Base-by-base conservation (phyloP, 2,113 vertebrate species). In the Sylvia atricapilla region DNA sequence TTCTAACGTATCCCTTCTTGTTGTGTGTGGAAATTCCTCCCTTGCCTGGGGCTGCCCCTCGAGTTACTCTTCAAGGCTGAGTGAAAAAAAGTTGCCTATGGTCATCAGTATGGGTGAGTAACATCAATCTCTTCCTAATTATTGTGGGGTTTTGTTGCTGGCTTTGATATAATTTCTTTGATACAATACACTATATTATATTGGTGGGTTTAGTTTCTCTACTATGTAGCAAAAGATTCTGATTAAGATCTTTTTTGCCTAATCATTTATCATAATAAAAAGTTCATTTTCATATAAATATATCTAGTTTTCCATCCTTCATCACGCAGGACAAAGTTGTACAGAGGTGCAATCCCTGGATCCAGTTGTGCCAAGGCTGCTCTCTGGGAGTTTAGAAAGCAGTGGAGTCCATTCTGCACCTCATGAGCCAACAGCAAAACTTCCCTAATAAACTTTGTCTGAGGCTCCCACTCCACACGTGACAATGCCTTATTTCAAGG, bases 381-480 rank as follows among this genome's bases (percentile, higher is more conserved):
- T 44, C 22, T 43, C 30, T 33, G 27, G 31, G 16, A 25, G 14
- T 50, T 68, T 21, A 44, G 27, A 52, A 59, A 33, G 22, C 13
- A 33, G 8, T 8, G 6, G 9, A 21, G 22, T 27, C 13, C 2
- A 21, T 77, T 59, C 44, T 68, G 33, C 2, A 19, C 22, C 18
- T 60, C 6, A 4, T 27, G 27, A 37, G 15, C 13, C 22, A 44
- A 9, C 11, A 37, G 63, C 6, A 77, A 22, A 3, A 1, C 14
- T 52, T 52, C 53, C 60, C 63, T 33, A 27, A 37, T 5, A 23
- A 69, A 7, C 18, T 37, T 22, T 10, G 13, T 31, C 25, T 50
- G 46, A 44, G 27, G 7, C 27, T 60, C 12, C 46, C 46, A 28
- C 22, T 60, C 55, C 8, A 44, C 23, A 15, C 0, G 0, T 60